Percentiles rank a stretch among this genome's conserved stretches.
Conservation (phyloP, 2,113 vertebrate species). For the Petrocephalus zakoni region DNA sequence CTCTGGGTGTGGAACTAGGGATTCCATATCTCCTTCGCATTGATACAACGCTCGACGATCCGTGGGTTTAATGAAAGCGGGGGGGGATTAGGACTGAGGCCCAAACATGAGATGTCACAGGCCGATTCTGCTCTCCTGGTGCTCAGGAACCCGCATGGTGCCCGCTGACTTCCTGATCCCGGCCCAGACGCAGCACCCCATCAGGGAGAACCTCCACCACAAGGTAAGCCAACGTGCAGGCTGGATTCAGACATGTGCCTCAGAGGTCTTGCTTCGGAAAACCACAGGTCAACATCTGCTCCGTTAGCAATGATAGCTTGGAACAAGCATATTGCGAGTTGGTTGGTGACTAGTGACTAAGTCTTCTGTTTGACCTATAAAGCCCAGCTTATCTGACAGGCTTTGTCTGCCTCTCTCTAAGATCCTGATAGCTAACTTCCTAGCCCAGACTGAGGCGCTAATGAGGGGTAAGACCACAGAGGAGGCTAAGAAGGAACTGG, state of each 20-base stretch:
- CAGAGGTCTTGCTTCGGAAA: background rate
- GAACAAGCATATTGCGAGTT: background rate
- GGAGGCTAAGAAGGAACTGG: conserved; percentile 80
- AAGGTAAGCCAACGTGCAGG: conserved; percentile 58
- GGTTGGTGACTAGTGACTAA: background rate
- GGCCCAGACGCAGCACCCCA: conserved; percentile 84
- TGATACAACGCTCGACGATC: background rate
- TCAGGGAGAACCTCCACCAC: conserved; percentile 88
- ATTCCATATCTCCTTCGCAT: background rate
- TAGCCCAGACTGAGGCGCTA: conserved; percentile 92
- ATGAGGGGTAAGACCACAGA: conserved; percentile 86
- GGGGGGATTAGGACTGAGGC: background rate
- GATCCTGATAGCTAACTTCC: conserved; percentile 92
- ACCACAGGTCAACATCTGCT: background rate
- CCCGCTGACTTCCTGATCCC: conserved; percentile 93
- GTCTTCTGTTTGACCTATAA: background rate
- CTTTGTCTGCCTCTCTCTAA: conserved; percentile 38
- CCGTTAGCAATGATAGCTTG: background rate
- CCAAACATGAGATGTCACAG: background rate
- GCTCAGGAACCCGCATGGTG: conserved; percentile 85
- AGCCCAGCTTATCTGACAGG: background rate
- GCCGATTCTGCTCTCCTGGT: background rate
- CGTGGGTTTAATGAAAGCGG: background rate
- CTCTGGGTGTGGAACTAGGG: background rate
- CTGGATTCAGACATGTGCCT: background rate